Conservation (phyloP, 2,888 invertebrate species). For the Serrognathus titanus region DNA sequence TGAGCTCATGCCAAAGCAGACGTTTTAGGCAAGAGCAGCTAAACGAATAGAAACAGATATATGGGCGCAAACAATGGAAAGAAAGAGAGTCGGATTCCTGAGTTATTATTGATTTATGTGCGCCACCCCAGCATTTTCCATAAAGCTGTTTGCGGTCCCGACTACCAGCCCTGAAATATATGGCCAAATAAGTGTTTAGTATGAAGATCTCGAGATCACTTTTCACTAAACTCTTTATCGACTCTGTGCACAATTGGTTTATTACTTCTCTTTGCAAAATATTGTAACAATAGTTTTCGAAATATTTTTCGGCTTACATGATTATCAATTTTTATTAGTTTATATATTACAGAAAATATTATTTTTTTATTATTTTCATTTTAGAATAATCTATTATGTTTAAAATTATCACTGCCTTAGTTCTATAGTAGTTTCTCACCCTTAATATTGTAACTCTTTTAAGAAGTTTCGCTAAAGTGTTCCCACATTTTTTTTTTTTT, state of each 20-base stretch:
- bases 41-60: slow-evolving; percentile 29
- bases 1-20: slow-evolving; percentile 10
- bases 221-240: slow-evolving; percentile 42
- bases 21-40: slow-evolving; percentile 18
- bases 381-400: too few species aligned
- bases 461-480: too few species aligned
- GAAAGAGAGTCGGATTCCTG: slow-evolving; percentile 42
- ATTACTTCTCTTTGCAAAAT: slow-evolving; percentile 21
- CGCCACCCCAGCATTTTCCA: slow-evolving; percentile 52
- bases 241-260: slow-evolving; percentile 28
- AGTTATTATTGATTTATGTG: slow-evolving; percentile 62
- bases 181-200: slow-evolving; percentile 51
- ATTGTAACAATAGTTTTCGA: slow-evolving; percentile 4
- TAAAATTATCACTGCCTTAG: too few species aligned
- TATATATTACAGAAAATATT: too few species aligned
- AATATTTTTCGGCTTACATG: not conserved
- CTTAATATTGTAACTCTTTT: too few species aligned
- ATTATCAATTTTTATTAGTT: too few species aligned
- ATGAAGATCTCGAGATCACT: slow-evolving; percentile 48
- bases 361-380: too few species aligned
- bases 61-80: slow-evolving; percentile 33
- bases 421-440: too few species aligned
- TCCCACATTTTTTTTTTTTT: too few species aligned
- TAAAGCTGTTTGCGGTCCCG: slow-evolving; percentile 52
- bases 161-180: slow-evolving; percentile 48